These are phyloP conservation scores for Microctonus brassicae DNA, from an alignment of 2,888 invertebrate species.

Conservation along the genomic window DNA sequence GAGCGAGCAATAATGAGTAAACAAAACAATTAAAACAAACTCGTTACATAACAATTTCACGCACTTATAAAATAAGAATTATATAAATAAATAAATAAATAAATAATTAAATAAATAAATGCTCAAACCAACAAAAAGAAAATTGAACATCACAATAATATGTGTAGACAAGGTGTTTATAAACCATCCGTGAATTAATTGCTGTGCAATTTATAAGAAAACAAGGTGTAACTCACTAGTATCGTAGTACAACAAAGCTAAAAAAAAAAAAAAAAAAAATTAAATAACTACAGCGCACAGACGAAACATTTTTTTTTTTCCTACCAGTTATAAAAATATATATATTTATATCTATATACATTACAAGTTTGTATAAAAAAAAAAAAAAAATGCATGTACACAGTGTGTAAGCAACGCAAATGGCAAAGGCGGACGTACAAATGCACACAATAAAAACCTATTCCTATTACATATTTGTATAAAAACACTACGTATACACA, in stretches of 20 bases:
- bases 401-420: conserved; percentile 47
- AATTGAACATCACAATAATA: not conserved
- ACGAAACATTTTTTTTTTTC: conserved; percentile 16
- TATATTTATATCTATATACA: conserved; percentile 29
- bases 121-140: not conserved
- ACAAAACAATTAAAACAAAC: too few species aligned
- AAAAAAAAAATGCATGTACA: not conserved
- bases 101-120: not conserved
- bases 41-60: too few species aligned
- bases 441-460: conserved; percentile 31
- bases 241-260: conserved; percentile 39
- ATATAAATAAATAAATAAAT: not conserved
- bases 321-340: not conserved
- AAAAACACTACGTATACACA: conserved; percentile 4
- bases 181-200: conserved; percentile 48
- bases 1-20: too few species aligned
- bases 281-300: conserved; percentile 45
- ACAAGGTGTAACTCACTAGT: conserved; percentile 50
- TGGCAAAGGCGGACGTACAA: conserved; percentile 48
- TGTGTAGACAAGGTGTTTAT: not conserved
- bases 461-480: conserved; percentile 24
- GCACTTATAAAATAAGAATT: too few species aligned
- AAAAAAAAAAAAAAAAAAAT: conserved; percentile 45
- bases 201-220: conserved; percentile 57
- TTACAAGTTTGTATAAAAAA: conserved; percentile 20